Evolutionary conservation across 2,113 vertebrate species (phyloP).

Genomic region (Cyprinus carpio): DNA sequence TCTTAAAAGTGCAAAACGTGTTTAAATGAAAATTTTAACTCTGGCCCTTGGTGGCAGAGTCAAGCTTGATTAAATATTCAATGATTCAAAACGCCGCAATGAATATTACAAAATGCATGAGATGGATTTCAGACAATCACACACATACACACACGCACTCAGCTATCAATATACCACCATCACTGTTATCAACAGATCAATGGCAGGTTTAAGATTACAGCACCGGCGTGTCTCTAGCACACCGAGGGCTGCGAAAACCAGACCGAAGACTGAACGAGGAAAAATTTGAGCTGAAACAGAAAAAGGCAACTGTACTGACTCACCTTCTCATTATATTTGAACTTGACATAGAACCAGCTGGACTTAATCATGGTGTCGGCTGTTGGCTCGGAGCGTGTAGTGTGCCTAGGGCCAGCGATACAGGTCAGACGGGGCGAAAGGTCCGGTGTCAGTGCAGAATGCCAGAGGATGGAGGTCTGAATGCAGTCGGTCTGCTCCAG

Average conservation of each 20-base stretch:
- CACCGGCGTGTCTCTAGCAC: neutral
- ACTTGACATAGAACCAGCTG: constrained; percentile 98
- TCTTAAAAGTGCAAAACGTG: neutral
- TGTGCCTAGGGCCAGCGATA: neutral
- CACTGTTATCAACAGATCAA: constrained; percentile 19
- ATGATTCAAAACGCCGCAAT: constrained; percentile 24
- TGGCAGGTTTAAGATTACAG: constrained; percentile 17
- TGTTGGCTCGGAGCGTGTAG: neutral
- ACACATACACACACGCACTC: neutral
- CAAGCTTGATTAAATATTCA: constrained; percentile 35
- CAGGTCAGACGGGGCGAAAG: neutral
- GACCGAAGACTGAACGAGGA: neutral
- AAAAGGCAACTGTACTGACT: constrained; percentile 61
- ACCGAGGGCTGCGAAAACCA: neutral
- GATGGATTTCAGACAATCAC: neutral
- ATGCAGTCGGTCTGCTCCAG: constrained; percentile 12
- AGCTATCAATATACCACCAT: constrained; percentile 6
- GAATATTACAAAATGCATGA: constrained; percentile 30
- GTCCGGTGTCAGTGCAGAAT: neutral
- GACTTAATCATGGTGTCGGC: constrained; percentile 93
- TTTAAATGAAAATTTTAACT: constrained; percentile 9
- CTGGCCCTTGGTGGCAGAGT: neutral
- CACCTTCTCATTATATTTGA: constrained; percentile 97
- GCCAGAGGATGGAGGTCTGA: constrained; percentile 17
- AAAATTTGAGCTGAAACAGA: constrained; percentile 37